A percentile compares a stretch with the other conserved stretches of the same genome.
phyloP scores from a whole-genome alignment of 1,140 invertebrate genomes.

The Rhagoletis pomonella region DNA sequence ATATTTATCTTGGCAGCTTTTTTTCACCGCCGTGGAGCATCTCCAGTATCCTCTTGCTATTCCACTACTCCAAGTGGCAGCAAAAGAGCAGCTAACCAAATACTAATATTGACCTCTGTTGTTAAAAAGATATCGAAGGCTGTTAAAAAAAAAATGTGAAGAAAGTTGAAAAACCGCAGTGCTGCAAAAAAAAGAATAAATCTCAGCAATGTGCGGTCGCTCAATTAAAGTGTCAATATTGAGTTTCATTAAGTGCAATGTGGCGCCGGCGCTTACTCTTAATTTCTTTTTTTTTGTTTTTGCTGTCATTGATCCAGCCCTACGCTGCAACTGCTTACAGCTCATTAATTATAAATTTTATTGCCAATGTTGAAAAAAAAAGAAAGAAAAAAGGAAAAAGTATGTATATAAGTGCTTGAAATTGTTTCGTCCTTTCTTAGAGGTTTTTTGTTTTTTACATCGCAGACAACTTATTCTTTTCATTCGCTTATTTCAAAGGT shows the following conservation, averaged over 20 bases:
- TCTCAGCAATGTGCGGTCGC: background rate
- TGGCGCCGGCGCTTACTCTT: background rate
- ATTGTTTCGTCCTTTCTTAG: background rate
- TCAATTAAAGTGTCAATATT: slow-evolving; percentile 39
- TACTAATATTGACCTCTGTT: background rate
- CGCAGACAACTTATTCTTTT: no score
- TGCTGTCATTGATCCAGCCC: background rate
- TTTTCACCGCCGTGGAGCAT: background rate
- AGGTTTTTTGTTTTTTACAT: background rate
- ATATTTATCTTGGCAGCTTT: background rate
- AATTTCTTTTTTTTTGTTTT: background rate
- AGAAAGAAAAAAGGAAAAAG: background rate
- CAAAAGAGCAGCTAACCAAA: background rate
- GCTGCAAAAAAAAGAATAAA: background rate
- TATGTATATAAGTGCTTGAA: no score
- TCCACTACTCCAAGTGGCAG: background rate
- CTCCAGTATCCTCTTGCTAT: background rate
- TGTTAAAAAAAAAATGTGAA: background rate
- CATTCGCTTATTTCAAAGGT: background rate
- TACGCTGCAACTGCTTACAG: background rate
- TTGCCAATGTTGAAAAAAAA: background rate
- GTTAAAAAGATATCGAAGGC: background rate
- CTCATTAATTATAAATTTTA: slow-evolving; percentile 33
- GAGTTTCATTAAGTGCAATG: background rate
- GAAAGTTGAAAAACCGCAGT: background rate